phyloP scores from a whole-genome alignment of 1,140 invertebrate species.

The Drosophila subpulchrella region DNA sequence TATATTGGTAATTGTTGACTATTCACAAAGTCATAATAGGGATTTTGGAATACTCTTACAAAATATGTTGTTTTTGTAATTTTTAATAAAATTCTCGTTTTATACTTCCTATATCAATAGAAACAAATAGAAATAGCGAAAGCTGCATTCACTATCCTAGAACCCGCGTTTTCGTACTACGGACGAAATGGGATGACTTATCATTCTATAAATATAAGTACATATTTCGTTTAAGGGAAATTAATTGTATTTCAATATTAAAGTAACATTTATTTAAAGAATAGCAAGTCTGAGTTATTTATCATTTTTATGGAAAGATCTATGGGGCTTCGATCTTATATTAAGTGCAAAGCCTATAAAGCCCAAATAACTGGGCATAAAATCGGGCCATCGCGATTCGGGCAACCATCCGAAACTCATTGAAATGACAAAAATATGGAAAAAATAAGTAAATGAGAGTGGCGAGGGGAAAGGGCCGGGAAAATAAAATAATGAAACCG shows the following conservation, averaged over 20 bases:
- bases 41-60: background rate
- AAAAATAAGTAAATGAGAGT: slow-evolving; percentile 35
- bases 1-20: background rate
- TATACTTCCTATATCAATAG: no score
- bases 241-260: no score
- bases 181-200: no score
- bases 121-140: no score
- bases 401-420: slow-evolving; percentile 58
- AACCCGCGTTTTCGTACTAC: no score
- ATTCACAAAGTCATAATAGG: background rate
- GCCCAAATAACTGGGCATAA: background rate
- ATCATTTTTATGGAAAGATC: background rate
- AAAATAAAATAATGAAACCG: slow-evolving; percentile 34
- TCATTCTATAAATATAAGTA: no score
- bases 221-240: no score
- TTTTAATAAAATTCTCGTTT: no score
- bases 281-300: no score
- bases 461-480: slow-evolving; percentile 6
- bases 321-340: no score
- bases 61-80: no score
- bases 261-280: no score
- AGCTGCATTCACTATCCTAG: background rate
- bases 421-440: slow-evolving; percentile 78
- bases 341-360: background rate
- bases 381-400: background rate